A percentile compares a stretch with the other conserved stretches of the same genome.
Conservation (phyloP, 2,888 invertebrate species). For the Nephrotoma guestfalica region DNA sequence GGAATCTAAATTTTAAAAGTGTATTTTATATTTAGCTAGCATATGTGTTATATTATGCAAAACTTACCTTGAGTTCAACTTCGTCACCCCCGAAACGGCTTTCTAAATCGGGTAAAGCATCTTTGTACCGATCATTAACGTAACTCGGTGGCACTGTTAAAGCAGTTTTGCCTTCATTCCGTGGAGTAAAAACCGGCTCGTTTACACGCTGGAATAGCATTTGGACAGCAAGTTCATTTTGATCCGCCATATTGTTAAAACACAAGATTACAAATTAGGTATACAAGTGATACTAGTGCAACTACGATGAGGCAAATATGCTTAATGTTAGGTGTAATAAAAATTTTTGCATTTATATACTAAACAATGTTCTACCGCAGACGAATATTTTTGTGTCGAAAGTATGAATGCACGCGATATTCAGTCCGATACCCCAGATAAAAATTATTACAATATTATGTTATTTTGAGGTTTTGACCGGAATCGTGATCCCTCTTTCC, state of each 20-base stretch:
- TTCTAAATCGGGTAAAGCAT: constrained; percentile 20
- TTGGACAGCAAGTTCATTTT: neutral
- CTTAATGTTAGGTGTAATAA: neutral
- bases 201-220: constrained; percentile 26
- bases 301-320: neutral
- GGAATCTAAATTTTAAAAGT: constrained; percentile 19
- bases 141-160: constrained; percentile 28
- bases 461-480: neutral
- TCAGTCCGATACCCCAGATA: neutral
- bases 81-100: constrained; percentile 22
- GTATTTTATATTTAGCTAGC: neutral
- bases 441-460: neutral
- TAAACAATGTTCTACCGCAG: neutral
- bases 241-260: neutral
- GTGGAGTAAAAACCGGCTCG: constrained; percentile 27
- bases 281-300: neutral
- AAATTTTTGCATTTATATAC: neutral
- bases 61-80: constrained; percentile 19
- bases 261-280: neutral
- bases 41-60: neutral
- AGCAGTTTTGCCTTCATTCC: constrained; percentile 24
- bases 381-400: neutral
- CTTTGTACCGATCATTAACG: constrained; percentile 22
- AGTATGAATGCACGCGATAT: neutral
- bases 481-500: neutral